Base-by-base conservation (phyloP, 2,797 vertebrate species). In the Phoxinus dragarum region DNA sequence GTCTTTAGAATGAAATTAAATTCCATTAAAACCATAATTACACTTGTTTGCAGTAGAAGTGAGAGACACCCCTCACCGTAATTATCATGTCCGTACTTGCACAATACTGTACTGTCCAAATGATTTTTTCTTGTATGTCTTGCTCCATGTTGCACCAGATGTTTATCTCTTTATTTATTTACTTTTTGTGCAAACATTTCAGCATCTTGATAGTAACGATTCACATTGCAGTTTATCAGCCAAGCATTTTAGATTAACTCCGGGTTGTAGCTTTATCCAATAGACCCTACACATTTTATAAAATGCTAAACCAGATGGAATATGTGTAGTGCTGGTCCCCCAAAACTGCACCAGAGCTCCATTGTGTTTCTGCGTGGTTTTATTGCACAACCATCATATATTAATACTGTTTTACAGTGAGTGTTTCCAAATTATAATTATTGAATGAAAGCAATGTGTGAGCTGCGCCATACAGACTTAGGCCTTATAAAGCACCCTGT, bases 351-450 rank as follows among this genome's bases (percentile, higher is more conserved):
- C 84, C 87, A 82, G 78, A 76, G 79, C 64, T 54, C 56, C 47
- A 80, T 83, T 83, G 76, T 88, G 74, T 81, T 89, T 61, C 49
- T 61, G 21, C 27, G 9, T 82, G 77, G 42, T 90, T 88, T 90
- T 88, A 89, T 82, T 85, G 68, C 54, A 54, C 81, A 86, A 77
- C 74, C 72, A 74, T 69, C 61, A 82, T 82, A 69, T 67, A 76
- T 84, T 84, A 89, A 83, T 78, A 61, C 16, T 27, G 36, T 84
- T 88, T 90, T 84, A 87, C 76, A 87, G 61, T 19, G 6, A 84
- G 66, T 82, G 77, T 84, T 89, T 88, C 80, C 85, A 87, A 86
- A 71, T 85, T 88, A 81, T 87, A 88, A 89, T 87, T 85, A 85
- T 84, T 81, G 74, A 81, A 86, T 71, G 52, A 49, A 85, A 82